These are phyloP conservation scores for Selenia dentaria DNA, from an alignment of 2,888 invertebrate species.

Conservation along the genomic window DNA sequence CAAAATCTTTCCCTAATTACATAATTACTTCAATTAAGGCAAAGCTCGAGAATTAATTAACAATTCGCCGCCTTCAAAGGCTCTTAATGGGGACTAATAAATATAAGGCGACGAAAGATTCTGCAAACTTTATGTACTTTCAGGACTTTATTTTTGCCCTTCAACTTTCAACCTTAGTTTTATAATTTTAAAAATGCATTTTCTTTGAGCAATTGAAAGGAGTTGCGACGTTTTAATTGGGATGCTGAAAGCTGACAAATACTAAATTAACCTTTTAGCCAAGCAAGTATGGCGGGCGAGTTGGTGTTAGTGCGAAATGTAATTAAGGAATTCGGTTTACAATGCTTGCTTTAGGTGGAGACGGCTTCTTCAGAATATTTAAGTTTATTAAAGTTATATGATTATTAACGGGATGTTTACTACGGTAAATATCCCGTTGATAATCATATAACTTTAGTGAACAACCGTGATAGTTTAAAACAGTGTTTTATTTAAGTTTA, in stretches of 20 bases:
- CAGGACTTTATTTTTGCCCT: slow-evolving; percentile 1
- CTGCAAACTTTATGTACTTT: slow-evolving; percentile 41
- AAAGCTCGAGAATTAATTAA: slow-evolving; percentile 46
- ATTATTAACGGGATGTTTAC: too few relatives aligned
- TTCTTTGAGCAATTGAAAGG: slow-evolving; percentile 5
- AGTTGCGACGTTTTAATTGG: slow-evolving; percentile 39
- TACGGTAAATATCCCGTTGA: too few relatives aligned
- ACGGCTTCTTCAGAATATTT: slow-evolving; percentile 10
- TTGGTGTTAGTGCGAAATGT: slow-evolving; percentile 53
- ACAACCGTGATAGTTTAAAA: too few relatives aligned
- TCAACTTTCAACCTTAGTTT: slow-evolving; percentile 8
- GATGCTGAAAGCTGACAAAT: slow-evolving; percentile 50
- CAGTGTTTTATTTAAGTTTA: too few relatives aligned
- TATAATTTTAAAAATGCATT: background rate
- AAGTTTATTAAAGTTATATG: too few relatives aligned
- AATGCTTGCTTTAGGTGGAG: slow-evolving; percentile 17
- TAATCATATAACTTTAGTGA: too few relatives aligned
- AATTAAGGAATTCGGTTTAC: slow-evolving; percentile 52
- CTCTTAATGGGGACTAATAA: slow-evolving; percentile 43
- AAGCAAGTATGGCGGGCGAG: slow-evolving; percentile 47
- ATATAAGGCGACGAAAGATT: slow-evolving; percentile 56
- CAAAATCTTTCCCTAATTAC: slow-evolving; percentile 51
- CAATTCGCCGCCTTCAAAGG: slow-evolving; percentile 37
- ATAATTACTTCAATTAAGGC: slow-evolving; percentile 51
- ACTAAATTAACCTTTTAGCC: slow-evolving; percentile 60